Conservation (phyloP, 1,140 invertebrate genomes). For the Halotydeus destructor region DNA sequence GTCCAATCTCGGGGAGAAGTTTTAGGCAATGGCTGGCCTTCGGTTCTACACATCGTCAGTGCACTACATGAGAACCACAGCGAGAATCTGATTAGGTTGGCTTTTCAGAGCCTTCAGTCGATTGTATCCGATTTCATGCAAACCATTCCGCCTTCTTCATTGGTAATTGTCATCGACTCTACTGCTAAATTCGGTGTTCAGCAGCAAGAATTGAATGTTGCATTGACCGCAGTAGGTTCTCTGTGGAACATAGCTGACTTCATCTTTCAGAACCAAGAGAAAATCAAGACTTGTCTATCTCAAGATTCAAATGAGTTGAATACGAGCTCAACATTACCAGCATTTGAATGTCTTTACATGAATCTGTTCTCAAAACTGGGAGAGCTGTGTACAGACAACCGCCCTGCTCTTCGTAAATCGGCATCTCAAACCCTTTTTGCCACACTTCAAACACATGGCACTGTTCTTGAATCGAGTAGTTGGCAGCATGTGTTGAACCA, state of each 20-base stretch:
- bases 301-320: slow-evolving; percentile 24
- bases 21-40: slow-evolving; percentile 68
- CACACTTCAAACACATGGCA: slow-evolving; percentile 84
- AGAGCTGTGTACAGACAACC: slow-evolving; percentile 77
- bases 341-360: slow-evolving; percentile 88
- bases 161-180: slow-evolving; percentile 76
- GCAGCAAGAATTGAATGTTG: slow-evolving; percentile 91
- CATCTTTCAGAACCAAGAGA: slow-evolving; percentile 81
- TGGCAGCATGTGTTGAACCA: slow-evolving; percentile 55
- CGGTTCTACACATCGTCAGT: slow-evolving; percentile 78
- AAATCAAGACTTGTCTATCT: slow-evolving; percentile 45
- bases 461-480: slow-evolving; percentile 56
- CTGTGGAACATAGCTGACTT: slow-evolving; percentile 98
- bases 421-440: slow-evolving; percentile 95
- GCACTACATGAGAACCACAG: slow-evolving; percentile 79
- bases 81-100: slow-evolving; percentile 70
- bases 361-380: slow-evolving; percentile 61
- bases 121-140: slow-evolving; percentile 90
- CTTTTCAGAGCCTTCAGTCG: slow-evolving; percentile 85
- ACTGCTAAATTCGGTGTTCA: slow-evolving; percentile 89
- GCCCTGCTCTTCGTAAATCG: slow-evolving; percentile 91
- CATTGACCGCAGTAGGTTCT: slow-evolving; percentile 84
- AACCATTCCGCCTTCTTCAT: slow-evolving; percentile 60
- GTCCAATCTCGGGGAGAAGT: slow-evolving; percentile 78
- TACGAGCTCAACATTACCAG: slow-evolving; percentile 28